phyloP scores from a whole-genome alignment of 1,140 invertebrate species.

The Tribolium madens region DNA sequence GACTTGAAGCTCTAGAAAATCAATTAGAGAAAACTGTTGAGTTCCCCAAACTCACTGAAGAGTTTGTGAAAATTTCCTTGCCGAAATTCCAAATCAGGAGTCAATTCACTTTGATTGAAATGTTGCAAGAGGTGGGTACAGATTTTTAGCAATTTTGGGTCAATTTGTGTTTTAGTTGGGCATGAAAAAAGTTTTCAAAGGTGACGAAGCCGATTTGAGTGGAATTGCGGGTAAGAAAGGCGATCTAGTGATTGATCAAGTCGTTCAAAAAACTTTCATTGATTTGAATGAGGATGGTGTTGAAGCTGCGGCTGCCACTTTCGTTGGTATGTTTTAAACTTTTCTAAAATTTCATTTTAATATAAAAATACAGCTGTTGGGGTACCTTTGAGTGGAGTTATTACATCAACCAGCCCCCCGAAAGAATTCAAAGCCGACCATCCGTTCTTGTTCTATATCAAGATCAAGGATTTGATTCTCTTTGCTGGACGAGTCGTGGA shows the following conservation, averaged over 20 bases:
- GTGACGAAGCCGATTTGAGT: conserved; percentile 67
- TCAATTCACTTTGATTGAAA: background rate
- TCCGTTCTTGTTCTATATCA: conserved; percentile 16
- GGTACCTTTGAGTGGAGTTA: background rate
- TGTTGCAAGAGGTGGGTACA: too few relatives aligned
- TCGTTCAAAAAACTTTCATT: conserved; percentile 75
- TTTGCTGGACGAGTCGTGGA: conserved; percentile 24
- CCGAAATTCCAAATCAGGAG: conserved; percentile 59
- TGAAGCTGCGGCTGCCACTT: conserved; percentile 75
- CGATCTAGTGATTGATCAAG: conserved; percentile 48
- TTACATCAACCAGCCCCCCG: conserved; percentile 26
- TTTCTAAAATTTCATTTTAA: background rate
- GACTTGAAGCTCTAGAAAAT: conserved; percentile 64
- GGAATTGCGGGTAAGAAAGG: conserved; percentile 64
- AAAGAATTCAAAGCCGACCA: conserved; percentile 54
- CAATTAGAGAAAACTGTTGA: conserved; percentile 56
- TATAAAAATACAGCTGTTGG: too few relatives aligned
- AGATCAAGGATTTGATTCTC: conserved; percentile 1
- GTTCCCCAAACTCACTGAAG: conserved; percentile 55
- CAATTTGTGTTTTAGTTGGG: background rate
- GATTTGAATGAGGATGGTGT: conserved; percentile 78
- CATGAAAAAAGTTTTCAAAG: background rate
- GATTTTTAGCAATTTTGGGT: too few relatives aligned
- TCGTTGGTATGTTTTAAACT: conserved; percentile 48
- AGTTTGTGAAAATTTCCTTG: conserved; percentile 58